Base-by-base conservation (phyloP, 92 coral and sea anemone genomes). In the Galaxea fascicularis region DNA sequence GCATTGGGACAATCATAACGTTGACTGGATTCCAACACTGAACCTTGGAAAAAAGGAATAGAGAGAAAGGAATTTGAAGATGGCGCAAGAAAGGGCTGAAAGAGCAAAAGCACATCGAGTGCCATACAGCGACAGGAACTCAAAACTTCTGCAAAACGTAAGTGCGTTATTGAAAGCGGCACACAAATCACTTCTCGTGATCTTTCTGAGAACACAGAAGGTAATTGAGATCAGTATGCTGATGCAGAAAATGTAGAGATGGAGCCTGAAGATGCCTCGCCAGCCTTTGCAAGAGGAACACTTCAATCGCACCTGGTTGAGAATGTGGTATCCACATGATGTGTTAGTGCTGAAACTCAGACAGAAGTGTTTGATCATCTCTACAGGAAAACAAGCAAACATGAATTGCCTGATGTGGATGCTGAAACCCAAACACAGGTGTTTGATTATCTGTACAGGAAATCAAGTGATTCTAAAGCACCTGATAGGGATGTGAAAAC, bases 1-100 rank as follows among this genome's bases (percentile, higher is more conserved):
- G 75, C 71, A 78, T 31, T 86, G 79, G 82, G 76, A 72, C 49
- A 73, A n/a, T n/a, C n/a, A n/a, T n/a, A n/a, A n/a, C n/a, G n/a
- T n/a, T n/a, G n/a, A n/a, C n/a, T n/a, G n/a, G n/a, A n/a, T n/a
- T n/a, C n/a, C n/a, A n/a, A n/a, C n/a, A n/a, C n/a, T n/a, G n/a
- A n/a, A n/a, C n/a, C n/a, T n/a, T n/a, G n/a, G n/a, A n/a, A n/a
- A n/a, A n/a, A n/a, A n/a, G n/a, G n/a, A n/a, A n/a, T n/a, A n/a
- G n/a, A n/a, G n/a, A 76, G 53, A 76, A 41, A 24, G 30, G 53
- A 41, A 77, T 10, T 41, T 15, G 54, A 28, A 41, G 39, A 57
- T 11, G 21, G 71, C 58, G 20, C 31, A 28, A 77, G 58, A 60
- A 39, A 60, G 82, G 20, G 57, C 82, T 59, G 71, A 77, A 60